A percentile compares a stretch with the other conserved stretches of the same genome.
phyloP scores from a whole-genome alignment of 2,113 vertebrate genomes.

The Mesoclemmys tuberculata region DNA sequence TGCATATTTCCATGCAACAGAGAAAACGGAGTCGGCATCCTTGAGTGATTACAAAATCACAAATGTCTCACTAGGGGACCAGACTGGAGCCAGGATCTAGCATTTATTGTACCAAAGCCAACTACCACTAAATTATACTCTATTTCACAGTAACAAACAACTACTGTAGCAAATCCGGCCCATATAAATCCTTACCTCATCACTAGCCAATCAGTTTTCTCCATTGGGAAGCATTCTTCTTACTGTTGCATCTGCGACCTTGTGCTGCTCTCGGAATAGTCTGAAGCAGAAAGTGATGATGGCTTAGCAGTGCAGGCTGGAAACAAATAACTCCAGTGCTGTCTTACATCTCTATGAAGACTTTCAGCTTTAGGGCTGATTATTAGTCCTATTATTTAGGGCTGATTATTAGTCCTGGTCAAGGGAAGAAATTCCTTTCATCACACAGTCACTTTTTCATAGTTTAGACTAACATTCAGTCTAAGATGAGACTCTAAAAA shows the following conservation, averaged over 20 bases:
- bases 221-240: not conserved
- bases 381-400: not conserved
- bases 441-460: not conserved
- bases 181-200: not conserved
- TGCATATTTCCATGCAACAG: rapidly evolving
- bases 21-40: not conserved
- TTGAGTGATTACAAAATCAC: constrained; percentile 33
- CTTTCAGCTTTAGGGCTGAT: not conserved
- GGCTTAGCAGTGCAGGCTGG: not conserved
- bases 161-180: not conserved
- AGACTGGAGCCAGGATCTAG: constrained; percentile 19
- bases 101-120: not conserved
- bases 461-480: not conserved
- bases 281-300: not conserved
- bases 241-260: not conserved
- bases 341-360: not conserved
- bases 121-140: not conserved
- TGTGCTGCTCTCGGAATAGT: not conserved
- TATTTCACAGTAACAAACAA: not conserved
- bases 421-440: not conserved
- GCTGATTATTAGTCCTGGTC: not conserved
- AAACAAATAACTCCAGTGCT: not conserved
- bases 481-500: not conserved
- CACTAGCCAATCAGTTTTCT: not conserved
- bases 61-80: constrained; percentile 1